phyloP scores from a whole-genome alignment of 2,888 invertebrate species.

The Stenchaetothrips biformis region DNA sequence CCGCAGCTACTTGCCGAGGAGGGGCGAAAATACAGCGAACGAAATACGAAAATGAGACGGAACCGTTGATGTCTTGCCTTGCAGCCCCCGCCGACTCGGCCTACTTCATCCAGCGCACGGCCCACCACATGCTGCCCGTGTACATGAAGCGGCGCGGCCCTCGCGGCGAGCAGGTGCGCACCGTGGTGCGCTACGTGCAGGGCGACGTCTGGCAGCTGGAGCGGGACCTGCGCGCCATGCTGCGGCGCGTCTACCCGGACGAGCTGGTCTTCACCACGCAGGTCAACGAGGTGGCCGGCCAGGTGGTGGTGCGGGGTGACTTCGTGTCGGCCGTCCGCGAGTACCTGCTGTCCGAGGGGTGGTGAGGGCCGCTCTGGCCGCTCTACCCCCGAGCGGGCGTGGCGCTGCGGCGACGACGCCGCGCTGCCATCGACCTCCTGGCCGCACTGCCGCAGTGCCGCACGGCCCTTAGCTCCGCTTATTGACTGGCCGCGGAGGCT shows the following conservation, averaged over 20 bases:
- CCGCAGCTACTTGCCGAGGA: neutral
- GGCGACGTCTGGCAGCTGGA: conserved; percentile 83
- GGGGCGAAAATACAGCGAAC: too few relatives aligned
- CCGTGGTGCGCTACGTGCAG: conserved; percentile 63
- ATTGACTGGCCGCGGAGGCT: too few relatives aligned
- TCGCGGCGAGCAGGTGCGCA: conserved; percentile 44
- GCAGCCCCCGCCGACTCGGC: conserved; percentile 48
- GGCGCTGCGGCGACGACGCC: too few relatives aligned
- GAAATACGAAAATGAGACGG: neutral
- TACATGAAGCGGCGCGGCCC: conserved; percentile 58
- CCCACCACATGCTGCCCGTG: conserved; percentile 78
- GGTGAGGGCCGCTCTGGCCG: neutral
- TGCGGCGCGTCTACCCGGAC: conserved; percentile 49
- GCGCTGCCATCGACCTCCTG: too few relatives aligned
- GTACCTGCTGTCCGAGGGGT: conserved; percentile 42
- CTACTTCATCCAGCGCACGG: conserved; percentile 70
- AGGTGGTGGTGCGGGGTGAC: conserved; percentile 70
- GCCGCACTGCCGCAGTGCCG: too few relatives aligned
- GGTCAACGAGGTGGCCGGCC: conserved; percentile 68
- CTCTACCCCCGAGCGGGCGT: too few relatives aligned
- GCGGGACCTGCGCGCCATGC: conserved; percentile 58
- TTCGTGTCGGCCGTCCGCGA: conserved; percentile 61
- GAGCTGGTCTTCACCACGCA: conserved; percentile 53
- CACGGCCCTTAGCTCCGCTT: too few relatives aligned
- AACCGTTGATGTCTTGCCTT: conserved; percentile 30